phyloP scores from a whole-genome alignment of 2,797 vertebrate species.

The Cyprinella venusta region DNA sequence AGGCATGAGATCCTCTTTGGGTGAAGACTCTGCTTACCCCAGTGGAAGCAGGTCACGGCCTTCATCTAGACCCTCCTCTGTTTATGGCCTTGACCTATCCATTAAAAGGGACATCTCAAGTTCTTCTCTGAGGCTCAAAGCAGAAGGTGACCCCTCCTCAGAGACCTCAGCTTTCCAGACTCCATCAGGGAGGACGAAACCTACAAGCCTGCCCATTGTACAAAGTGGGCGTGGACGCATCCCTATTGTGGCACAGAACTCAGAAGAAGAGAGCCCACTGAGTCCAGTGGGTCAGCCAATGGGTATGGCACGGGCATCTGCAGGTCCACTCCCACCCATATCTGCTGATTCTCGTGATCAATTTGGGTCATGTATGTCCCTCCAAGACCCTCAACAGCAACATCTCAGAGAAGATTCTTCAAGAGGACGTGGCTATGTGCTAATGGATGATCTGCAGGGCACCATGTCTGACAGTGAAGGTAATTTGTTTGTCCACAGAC shows the following conservation, averaged over 20 bases:
- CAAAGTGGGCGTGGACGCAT: constrained; percentile 93
- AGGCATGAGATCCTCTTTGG: constrained; percentile 77
- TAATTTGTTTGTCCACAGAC: constrained; percentile 75
- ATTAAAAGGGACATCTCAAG: constrained; percentile 96
- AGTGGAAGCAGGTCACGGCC: constrained; percentile 95
- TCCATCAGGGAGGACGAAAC: constrained; percentile 94
- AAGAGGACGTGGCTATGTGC: constrained; percentile 91
- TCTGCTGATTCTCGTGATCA: constrained; percentile 98
- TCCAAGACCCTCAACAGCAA: constrained; percentile 91
- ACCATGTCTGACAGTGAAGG: constrained; percentile 99
- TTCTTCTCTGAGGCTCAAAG: constrained; percentile 93
- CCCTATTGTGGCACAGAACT: constrained; percentile 98
- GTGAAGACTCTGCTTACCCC: constrained; percentile 86
- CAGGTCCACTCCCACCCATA: constrained; percentile 96
- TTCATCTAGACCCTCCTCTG: constrained; percentile 94
- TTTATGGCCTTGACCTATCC: constrained; percentile 96
- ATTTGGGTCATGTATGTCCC: constrained; percentile 96
- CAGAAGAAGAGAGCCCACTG: constrained; percentile 97
- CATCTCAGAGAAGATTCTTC: constrained; percentile 95
- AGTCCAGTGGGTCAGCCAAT: constrained; percentile 98
- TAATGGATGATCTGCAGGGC: constrained; percentile 98
- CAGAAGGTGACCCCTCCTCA: constrained; percentile 86
- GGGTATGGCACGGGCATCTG: constrained; percentile 98
- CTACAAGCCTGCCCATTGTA: constrained; percentile 95
- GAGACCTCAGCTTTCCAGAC: constrained; percentile 85